A percentile compares a stretch with the other conserved stretches of the same genome.
These are phyloP conservation scores for Erebia ligea DNA, from an alignment of 2,888 invertebrate genomes.

Conservation along the genomic window DNA sequence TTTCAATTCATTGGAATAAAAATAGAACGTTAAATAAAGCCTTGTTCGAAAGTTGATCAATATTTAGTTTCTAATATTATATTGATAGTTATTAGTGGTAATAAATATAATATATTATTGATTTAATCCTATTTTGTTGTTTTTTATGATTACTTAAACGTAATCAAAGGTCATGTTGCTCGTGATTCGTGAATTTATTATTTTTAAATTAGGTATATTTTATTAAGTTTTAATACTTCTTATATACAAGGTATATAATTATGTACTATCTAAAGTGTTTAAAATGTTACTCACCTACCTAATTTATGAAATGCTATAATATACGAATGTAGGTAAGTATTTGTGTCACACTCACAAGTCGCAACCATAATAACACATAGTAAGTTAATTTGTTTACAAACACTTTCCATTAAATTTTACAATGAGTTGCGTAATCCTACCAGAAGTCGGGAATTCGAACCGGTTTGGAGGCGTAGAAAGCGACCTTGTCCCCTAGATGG, in stretches of 20 bases:
- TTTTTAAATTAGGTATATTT: background rate
- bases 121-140: background rate
- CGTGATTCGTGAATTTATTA: background rate
- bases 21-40: background rate
- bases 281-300: background rate
- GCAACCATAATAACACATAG: background rate
- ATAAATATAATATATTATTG: background rate
- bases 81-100: no score
- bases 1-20: background rate
- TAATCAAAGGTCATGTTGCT: background rate
- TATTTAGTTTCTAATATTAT: no score
- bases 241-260: no score
- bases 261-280: no score
- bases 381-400: constrained; percentile 34
- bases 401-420: constrained; percentile 41
- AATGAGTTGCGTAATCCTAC: constrained; percentile 38
- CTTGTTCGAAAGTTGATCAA: no score
- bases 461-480: constrained; percentile 73
- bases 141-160: background rate
- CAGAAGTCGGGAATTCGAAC: constrained; percentile 48
- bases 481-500: constrained; percentile 69
- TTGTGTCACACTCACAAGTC: background rate
- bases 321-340: constrained; percentile 6
- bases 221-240: no score
- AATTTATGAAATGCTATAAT: background rate